Evolutionary conservation across 2,113 vertebrate genomes (phyloP), one percentile per base, ranked within the genome.

Genomic region (Paralichthys olivaceus): DNA sequence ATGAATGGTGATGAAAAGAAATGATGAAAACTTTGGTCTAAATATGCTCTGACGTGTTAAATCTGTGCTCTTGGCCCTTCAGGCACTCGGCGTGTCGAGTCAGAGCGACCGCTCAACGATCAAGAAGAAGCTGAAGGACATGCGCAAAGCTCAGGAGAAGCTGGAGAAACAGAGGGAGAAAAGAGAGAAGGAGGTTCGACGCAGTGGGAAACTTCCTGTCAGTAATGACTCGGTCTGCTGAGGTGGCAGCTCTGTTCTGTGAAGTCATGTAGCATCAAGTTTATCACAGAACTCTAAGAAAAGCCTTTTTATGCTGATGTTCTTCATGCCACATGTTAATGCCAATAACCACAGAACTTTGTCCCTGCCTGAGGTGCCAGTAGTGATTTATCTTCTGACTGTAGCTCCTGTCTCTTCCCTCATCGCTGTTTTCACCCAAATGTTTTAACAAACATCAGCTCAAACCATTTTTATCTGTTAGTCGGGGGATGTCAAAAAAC

Each of bases 91-190:
- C 45, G 95, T 96, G 82, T 93, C 90, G 28, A 96, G 95, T 91
- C 96, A 96, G 90, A 96, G 91, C 45, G 95, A 98, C 69, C 93
- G 96, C 54, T 94, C 95, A 62, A 94, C 89, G 19, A 96, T 97
- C 90, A 96, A 96, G 93, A 97, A 96, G 70, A 97, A 96, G 89
- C 95, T 97, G 66, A 97, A 96, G 88, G 96, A 97, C 81, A 95
- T 97, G 91, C 94, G 93, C 69, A 97, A 96, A 91, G 89, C 94
- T 51, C 95, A 97, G 91, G 96, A 97, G 89, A 98, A 98, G 93
- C 72, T 95, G 91, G 96, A 96, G 89, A 97, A 96, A 64, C 95
- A 96, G 90, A 93, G 92, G 64, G 96, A 96, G 83, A 97, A 96
- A 75, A 95, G 89, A 34, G 96, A 96, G 86, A 95, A 93, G 73